These are phyloP conservation scores for Telmatherina bonti DNA, from an alignment of 2,797 vertebrate genomes.

Conservation along the genomic window DNA sequence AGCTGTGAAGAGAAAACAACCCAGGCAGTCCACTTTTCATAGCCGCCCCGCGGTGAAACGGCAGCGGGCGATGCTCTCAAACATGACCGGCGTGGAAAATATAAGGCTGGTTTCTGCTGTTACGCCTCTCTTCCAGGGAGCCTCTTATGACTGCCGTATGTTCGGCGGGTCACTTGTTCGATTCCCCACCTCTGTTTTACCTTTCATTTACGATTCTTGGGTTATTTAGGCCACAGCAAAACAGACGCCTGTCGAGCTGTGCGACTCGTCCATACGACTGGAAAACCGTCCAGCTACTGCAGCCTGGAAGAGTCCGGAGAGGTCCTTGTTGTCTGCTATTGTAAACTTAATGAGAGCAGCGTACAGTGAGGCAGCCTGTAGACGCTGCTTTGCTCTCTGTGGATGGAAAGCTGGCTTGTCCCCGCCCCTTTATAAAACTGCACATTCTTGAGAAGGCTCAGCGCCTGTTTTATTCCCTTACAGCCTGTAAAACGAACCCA, in stretches of 20 bases:
- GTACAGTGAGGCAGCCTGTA: constrained; percentile 30
- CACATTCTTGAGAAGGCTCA: constrained; percentile 74
- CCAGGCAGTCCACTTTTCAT: constrained; percentile 58
- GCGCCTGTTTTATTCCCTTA: constrained; percentile 58
- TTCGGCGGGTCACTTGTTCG: constrained; percentile 66
- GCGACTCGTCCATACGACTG: constrained; percentile 16
- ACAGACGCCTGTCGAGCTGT: constrained; percentile 28
- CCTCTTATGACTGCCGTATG: constrained; percentile 25
- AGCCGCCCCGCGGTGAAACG: constrained; percentile 42
- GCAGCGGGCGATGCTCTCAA: constrained; percentile 27
- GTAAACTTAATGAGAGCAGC: constrained; percentile 50
- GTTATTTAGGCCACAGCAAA: constrained; percentile 38
- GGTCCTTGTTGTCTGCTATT: constrained; percentile 36
- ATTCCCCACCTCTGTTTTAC: constrained; percentile 47
- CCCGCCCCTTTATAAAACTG: constrained; percentile 78
- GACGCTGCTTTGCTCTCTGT: constrained; percentile 42
- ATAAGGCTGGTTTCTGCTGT: too few species aligned
- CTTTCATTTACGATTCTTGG: constrained; percentile 31
- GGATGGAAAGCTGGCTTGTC: constrained; percentile 71
- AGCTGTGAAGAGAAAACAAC: too few species aligned
- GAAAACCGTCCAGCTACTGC: constrained; percentile 41
- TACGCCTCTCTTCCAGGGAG: too few species aligned
- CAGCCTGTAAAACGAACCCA: constrained; percentile 49
- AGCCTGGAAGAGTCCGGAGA: constrained; percentile 47
- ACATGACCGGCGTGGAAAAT: constrained; percentile 33